These are phyloP conservation scores for Megaceryle torquata DNA, from an alignment of 2,113 vertebrate species.

Conservation along the genomic window DNA sequence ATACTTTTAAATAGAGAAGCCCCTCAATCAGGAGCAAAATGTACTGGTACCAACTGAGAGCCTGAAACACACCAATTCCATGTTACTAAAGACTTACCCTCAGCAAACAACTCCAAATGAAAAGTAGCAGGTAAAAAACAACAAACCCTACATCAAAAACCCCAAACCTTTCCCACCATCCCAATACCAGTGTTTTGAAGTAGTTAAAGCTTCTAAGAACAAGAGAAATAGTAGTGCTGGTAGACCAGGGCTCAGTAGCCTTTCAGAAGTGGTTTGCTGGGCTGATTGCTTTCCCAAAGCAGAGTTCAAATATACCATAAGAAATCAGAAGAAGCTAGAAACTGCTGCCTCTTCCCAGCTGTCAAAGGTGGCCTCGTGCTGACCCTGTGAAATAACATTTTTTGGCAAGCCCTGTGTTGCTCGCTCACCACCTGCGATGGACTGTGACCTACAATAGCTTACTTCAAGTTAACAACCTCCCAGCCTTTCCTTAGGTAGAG, in stretches of 20 bases:
- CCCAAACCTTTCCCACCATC: neutral
- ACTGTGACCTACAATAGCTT: neutral
- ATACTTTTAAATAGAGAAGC: neutral
- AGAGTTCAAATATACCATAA: neutral
- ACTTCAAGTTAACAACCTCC: neutral
- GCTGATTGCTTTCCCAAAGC: neutral
- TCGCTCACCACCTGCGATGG: neutral
- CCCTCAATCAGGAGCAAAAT: neutral
- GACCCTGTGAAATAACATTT: neutral
- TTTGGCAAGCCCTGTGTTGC: neutral
- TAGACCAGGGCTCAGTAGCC: neutral
- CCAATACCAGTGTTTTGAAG: neutral
- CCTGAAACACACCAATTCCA: neutral
- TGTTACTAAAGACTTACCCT: neutral
- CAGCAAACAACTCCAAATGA: neutral
- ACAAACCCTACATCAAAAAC: neutral
- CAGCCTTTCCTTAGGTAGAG: neutral
- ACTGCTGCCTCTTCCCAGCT: neutral
- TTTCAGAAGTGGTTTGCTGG: neutral
- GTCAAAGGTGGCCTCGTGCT: neutral
- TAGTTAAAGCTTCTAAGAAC: neutral
- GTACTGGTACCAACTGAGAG: neutral
- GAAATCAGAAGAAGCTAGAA: constrained; percentile 4
- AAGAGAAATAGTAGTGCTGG: neutral
- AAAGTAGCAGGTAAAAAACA: neutral